These are phyloP conservation scores for Apomyelois bistriatella DNA, from an alignment of 2,888 invertebrate species.

Conservation along the genomic window DNA sequence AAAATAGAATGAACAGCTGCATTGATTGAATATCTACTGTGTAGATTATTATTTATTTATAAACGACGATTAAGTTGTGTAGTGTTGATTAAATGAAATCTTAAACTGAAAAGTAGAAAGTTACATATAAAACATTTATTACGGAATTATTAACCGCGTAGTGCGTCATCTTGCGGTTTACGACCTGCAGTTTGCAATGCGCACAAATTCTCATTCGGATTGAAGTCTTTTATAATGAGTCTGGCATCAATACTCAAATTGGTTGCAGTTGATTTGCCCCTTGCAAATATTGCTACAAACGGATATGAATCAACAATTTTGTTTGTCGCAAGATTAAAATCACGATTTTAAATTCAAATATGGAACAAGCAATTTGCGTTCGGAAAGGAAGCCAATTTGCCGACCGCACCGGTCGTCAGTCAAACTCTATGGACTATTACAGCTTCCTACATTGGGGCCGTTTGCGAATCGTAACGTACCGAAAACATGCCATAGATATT, in stretches of 20 bases:
- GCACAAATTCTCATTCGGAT: background rate
- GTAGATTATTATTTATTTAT: background rate
- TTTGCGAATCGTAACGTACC: conserved; percentile 41
- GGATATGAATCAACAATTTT: conserved; percentile 7
- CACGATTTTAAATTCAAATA: conserved; percentile 29
- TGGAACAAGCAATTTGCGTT: conserved; percentile 53
- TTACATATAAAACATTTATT: background rate
- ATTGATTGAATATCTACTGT: too few relatives aligned
- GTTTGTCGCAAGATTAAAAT: conserved; percentile 11
- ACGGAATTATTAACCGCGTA: too few relatives aligned
- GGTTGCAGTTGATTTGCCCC: conserved; percentile 1
- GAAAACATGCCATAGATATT: background rate
- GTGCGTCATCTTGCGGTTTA: background rate
- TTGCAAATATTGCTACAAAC: background rate
- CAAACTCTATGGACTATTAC: conserved; percentile 53
- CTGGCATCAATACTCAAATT: conserved; percentile 4
- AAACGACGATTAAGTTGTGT: background rate
- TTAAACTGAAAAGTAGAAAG: background rate
- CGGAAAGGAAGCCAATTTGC: conserved; percentile 58
- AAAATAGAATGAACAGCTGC: background rate
- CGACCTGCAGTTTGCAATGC: background rate
- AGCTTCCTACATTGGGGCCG: conserved; percentile 44
- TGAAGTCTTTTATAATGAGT: background rate
- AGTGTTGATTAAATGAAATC: background rate
- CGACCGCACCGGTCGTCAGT: conserved; percentile 40